These are phyloP conservation scores for Dimorphilus gyrociliatus DNA, from an alignment of 2,888 invertebrate genomes.

Conservation along the genomic window DNA sequence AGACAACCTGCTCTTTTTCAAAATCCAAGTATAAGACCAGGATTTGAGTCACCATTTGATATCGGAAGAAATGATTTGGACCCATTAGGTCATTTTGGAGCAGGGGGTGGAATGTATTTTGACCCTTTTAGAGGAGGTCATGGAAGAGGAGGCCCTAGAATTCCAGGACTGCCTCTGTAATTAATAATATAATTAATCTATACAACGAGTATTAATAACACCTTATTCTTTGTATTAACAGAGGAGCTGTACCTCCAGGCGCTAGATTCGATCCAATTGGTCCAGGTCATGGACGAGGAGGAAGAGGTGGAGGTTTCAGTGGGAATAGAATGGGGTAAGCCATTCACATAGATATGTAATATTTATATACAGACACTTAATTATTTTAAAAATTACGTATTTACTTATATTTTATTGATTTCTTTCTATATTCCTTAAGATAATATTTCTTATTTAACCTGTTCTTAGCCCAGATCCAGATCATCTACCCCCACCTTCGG, in stretches of 20 bases:
- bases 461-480: slow-evolving; percentile 49
- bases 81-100: slow-evolving; percentile 46
- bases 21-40: slow-evolving; percentile 10
- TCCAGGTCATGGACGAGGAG: slow-evolving; percentile 40
- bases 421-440: background rate
- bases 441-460: background rate
- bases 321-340: background rate
- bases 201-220: too few relatives aligned
- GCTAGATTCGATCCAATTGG: slow-evolving; percentile 72
- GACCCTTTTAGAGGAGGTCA: slow-evolving; percentile 42
- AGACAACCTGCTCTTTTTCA: too few relatives aligned
- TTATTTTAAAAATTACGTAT: too few relatives aligned
- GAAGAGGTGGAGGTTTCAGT: slow-evolving; percentile 18
- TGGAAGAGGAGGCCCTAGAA: too few relatives aligned
- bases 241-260: slow-evolving; percentile 54
- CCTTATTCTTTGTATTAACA: slow-evolving; percentile 31
- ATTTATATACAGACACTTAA: background rate
- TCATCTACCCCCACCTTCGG: slow-evolving; percentile 59
- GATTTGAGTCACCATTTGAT: slow-evolving; percentile 36
- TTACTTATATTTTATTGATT: background rate
- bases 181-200: too few relatives aligned
- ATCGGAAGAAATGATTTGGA: slow-evolving; percentile 61
- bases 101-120: slow-evolving; percentile 57
- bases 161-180: too few relatives aligned
- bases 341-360: background rate